A percentile compares a stretch with the other conserved stretches of the same genome.
phyloP scores from a whole-genome alignment of 2,113 vertebrate species.

The Embiotoca jacksoni region DNA sequence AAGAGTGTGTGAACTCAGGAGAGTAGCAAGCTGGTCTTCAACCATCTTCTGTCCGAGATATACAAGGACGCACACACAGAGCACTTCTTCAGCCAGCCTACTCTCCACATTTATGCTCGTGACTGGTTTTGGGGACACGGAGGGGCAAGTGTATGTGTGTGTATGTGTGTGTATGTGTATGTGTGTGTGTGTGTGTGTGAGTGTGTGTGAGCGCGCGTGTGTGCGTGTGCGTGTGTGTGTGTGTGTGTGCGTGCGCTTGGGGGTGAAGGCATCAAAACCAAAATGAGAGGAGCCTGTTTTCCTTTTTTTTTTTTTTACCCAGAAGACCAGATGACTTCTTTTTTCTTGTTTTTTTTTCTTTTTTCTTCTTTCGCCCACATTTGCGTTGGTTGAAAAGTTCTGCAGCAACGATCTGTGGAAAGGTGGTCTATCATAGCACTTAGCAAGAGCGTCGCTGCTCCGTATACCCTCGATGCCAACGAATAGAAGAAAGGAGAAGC shows the following conservation, averaged over 20 bases:
- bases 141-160: constrained; percentile 29
- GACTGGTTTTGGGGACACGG: constrained; percentile 65
- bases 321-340: constrained; percentile 67
- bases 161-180: neutral
- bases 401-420: constrained; percentile 74
- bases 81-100: constrained; percentile 75
- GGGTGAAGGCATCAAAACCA: constrained; percentile 80
- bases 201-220: constrained; percentile 20
- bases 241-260: constrained; percentile 17
- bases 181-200: constrained; percentile 13
- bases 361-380: constrained; percentile 38
- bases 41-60: constrained; percentile 59
- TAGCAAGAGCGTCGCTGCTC: constrained; percentile 75
- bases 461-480: constrained; percentile 79
- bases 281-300: constrained; percentile 77
- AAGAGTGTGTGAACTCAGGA: constrained; percentile 64
- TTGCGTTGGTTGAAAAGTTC: constrained; percentile 62
- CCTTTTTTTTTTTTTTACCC: constrained; percentile 49
- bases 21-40: constrained; percentile 73
- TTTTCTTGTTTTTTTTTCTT: constrained; percentile 24
- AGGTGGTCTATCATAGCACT: constrained; percentile 83
- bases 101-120: constrained; percentile 68
- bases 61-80: constrained; percentile 71
- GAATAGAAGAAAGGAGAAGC: constrained; percentile 73
- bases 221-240: constrained; percentile 3